Evolutionary conservation across 2,888 invertebrate genomes (phyloP).

Genomic region (Chrysina gloriosa): DNA sequence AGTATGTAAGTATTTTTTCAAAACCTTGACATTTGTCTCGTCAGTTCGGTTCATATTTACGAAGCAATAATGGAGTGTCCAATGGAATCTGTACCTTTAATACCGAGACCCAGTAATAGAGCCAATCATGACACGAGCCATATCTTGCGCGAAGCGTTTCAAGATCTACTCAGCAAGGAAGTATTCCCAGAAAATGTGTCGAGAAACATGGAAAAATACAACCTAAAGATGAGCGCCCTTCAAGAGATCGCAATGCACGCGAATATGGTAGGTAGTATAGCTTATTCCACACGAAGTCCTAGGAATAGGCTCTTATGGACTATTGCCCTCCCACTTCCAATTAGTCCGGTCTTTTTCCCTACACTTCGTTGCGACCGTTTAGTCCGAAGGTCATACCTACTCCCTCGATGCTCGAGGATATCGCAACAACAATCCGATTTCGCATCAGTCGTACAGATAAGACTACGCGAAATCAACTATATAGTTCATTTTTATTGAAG

Average conservation of each 20-base stretch:
- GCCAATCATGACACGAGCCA: slow-evolving; percentile 55
- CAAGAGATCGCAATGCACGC: slow-evolving; percentile 19
- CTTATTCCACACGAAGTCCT: neutral
- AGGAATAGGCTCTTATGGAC: neutral
- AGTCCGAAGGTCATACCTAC: too few relatives aligned
- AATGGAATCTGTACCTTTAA: slow-evolving; percentile 51
- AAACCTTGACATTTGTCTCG: too few relatives aligned
- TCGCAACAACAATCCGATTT: too few relatives aligned
- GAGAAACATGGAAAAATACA: slow-evolving; percentile 53
- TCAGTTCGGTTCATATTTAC: too few relatives aligned
- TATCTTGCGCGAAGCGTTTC: slow-evolving; percentile 57
- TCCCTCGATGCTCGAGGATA: too few relatives aligned
- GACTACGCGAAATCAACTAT: too few relatives aligned
- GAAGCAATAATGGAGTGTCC: neutral
- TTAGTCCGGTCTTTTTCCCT: neutral
- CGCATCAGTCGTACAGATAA: too few relatives aligned
- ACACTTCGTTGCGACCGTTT: too few relatives aligned
- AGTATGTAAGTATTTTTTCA: too few relatives aligned
- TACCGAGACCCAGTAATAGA: slow-evolving; percentile 51
- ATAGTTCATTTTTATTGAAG: too few relatives aligned
- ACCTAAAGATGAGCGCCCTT: slow-evolving; percentile 45
- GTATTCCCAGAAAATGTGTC: slow-evolving; percentile 54
- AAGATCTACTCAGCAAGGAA: slow-evolving; percentile 53
- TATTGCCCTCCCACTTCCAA: neutral
- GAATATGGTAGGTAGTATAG: slow-evolving; percentile 3